phyloP scores from a whole-genome alignment of 2,888 invertebrate species.

The Drosophila rubida region DNA sequence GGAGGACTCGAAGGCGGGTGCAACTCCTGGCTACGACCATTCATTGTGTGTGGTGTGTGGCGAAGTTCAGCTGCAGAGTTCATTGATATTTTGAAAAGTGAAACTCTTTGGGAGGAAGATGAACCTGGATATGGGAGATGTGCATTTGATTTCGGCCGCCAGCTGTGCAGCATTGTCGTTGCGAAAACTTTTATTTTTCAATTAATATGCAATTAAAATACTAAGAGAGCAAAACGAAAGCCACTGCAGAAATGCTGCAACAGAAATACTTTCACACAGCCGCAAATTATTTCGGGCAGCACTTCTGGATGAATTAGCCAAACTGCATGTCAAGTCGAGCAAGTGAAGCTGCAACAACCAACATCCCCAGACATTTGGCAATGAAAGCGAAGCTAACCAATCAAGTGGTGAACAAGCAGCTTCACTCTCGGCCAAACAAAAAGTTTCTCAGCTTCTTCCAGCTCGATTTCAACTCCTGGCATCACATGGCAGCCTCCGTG shows the following conservation, averaged over 20 bases:
- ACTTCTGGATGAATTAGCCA: constrained; percentile 77
- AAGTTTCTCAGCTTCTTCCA: constrained; percentile 29
- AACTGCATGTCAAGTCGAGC: constrained; percentile 68
- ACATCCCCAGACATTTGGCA: constrained; percentile 59
- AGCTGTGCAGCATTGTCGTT: constrained; percentile 50
- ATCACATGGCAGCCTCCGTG: constrained; percentile 28
- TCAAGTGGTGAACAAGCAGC: constrained; percentile 72
- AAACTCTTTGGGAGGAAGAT: constrained; percentile 61
- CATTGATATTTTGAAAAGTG: constrained; percentile 79
- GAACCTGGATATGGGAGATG: constrained; percentile 57
- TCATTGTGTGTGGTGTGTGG: constrained; percentile 26
- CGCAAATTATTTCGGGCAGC: constrained; percentile 77
- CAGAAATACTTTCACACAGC: constrained; percentile 71
- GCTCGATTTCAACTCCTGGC: constrained; percentile 35
- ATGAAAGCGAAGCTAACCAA: constrained; percentile 72
- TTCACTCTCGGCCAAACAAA: constrained; percentile 27
- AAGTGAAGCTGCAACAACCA: constrained; percentile 55
- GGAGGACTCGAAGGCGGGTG: constrained; percentile 35
- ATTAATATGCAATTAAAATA: constrained; percentile 78
- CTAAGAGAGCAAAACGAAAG: constrained; percentile 54
- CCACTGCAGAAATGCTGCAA: constrained; percentile 26
- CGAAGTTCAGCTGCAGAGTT: constrained; percentile 67
- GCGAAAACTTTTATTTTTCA: constrained; percentile 70
- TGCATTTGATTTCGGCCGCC: constrained; percentile 39
- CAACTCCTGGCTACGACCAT: constrained; percentile 48